Conservation (phyloP, 2,888 invertebrate genomes). For the Temnothorax ravouxi region DNA sequence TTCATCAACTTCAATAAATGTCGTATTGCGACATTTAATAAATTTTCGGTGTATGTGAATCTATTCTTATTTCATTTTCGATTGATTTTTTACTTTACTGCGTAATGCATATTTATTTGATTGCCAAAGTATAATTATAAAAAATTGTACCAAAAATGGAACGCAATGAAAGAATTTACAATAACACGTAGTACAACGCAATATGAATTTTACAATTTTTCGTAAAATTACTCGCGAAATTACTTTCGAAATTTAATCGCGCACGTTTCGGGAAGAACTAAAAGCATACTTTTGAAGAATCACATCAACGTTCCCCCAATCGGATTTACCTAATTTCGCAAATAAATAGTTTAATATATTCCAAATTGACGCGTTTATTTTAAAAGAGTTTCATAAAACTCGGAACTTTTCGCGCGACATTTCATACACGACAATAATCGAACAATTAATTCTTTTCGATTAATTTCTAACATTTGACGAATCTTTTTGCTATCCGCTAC, state of each 20-base stretch:
- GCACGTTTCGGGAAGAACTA: background rate
- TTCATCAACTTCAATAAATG: background rate
- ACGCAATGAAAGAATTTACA: background rate
- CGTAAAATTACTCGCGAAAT: background rate
- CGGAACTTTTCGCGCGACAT: background rate
- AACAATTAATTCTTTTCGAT: background rate
- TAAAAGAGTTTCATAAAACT: conserved; percentile 15
- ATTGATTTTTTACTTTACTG: background rate
- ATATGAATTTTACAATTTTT: background rate
- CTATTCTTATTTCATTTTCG: background rate
- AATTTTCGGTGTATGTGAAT: background rate
- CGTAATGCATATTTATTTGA: background rate
- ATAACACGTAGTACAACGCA: background rate
- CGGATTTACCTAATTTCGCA: background rate
- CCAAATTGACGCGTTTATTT: background rate
- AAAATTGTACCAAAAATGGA: background rate
- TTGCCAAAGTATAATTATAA: background rate
- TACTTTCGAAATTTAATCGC: too few species aligned
- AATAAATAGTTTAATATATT: background rate
- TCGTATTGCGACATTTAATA: background rate
- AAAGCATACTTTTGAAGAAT: background rate
- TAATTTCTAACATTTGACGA: background rate
- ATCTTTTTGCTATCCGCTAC: background rate
- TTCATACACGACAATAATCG: background rate
- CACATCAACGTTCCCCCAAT: background rate